Evolutionary conservation across 2,113 vertebrate species (phyloP).

Genomic region (Arothron firmamentum): DNA sequence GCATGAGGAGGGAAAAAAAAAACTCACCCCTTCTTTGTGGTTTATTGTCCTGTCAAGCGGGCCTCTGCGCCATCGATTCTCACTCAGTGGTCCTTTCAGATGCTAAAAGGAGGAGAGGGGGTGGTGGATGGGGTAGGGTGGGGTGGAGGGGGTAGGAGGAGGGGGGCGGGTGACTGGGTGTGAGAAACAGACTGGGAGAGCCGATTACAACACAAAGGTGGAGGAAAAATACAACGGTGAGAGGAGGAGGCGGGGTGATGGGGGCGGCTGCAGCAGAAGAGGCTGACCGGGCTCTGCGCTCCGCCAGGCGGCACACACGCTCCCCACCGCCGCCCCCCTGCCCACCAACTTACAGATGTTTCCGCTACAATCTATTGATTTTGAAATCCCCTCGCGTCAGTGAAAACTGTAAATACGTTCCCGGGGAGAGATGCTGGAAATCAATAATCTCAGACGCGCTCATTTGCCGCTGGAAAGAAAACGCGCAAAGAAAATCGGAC

Average conservation of each 20-base stretch:
- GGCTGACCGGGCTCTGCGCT: slow-evolving; percentile 18
- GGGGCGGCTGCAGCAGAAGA: slow-evolving; percentile 17
- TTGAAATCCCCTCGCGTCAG: neutral
- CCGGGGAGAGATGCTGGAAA: slow-evolving; percentile 14
- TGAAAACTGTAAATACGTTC: slow-evolving; percentile 6
- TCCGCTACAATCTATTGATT: slow-evolving; percentile 9
- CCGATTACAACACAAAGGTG: slow-evolving; percentile 79
- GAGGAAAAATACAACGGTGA: slow-evolving; percentile 9
- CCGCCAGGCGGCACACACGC: slow-evolving; percentile 34
- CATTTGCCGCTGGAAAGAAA: slow-evolving; percentile 1
- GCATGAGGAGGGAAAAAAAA: slow-evolving; percentile 39
- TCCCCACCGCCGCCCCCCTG: slow-evolving; percentile 4
- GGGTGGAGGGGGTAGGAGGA: slow-evolving; percentile 22
- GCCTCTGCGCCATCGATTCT: slow-evolving; percentile 83
- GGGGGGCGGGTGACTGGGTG: slow-evolving; percentile 58
- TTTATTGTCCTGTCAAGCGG: slow-evolving; percentile 83
- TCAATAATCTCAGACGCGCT: slow-evolving; percentile 22
- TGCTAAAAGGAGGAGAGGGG: slow-evolving; percentile 74
- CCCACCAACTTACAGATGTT: neutral
- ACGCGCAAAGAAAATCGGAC: neutral
- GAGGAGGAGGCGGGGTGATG: slow-evolving; percentile 15
- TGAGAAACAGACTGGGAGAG: slow-evolving; percentile 73
- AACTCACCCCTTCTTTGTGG: slow-evolving; percentile 82
- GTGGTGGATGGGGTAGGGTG: slow-evolving; percentile 23
- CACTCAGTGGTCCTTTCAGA: slow-evolving; percentile 79